These are phyloP conservation scores for Microtus californicus DNA, from an alignment of 2,797 vertebrate species.

Conservation along the genomic window DNA sequence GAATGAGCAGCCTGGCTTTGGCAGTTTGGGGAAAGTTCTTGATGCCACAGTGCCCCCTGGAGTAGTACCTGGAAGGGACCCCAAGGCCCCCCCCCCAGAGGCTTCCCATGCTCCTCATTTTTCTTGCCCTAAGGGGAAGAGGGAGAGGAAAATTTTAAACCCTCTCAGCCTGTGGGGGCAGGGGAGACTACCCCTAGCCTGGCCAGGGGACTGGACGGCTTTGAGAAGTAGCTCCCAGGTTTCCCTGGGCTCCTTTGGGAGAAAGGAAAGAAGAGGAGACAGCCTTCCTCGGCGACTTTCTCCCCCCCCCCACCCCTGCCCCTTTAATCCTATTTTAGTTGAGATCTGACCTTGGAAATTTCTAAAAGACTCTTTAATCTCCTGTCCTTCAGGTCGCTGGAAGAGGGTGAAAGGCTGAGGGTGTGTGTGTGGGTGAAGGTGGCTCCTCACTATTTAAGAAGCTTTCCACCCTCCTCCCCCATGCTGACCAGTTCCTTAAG, in stretches of 20 bases:
- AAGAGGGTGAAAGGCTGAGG: slow-evolving; percentile 57
- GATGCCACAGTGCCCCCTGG: slow-evolving; percentile 83
- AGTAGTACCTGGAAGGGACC: slow-evolving; percentile 61
- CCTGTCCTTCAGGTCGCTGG: slow-evolving; percentile 50
- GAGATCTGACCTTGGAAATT: slow-evolving; percentile 69
- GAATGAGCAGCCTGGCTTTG: not conserved
- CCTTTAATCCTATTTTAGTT: slow-evolving; percentile 63
- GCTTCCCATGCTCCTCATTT: slow-evolving; percentile 32
- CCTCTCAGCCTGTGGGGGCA: not conserved
- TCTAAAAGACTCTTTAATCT: slow-evolving; percentile 69
- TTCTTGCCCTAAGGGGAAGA: slow-evolving; percentile 24
- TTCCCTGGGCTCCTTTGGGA: slow-evolving; percentile 57
- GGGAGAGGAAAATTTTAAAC: slow-evolving; percentile 26
- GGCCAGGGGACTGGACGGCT: slow-evolving; percentile 25
- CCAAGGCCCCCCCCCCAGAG: not conserved
- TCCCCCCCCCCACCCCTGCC: slow-evolving; percentile 34
- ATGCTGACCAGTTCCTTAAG: not conserved
- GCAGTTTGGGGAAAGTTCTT: not conserved
- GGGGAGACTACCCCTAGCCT: slow-evolving; percentile 39
- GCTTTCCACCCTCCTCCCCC: not conserved
- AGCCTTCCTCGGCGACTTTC: not conserved
- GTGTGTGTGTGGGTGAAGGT: no score
- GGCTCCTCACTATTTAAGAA: not conserved
- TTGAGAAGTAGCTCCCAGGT: slow-evolving; percentile 71
- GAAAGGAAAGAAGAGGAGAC: not conserved